phyloP scores from a whole-genome alignment of 2,888 invertebrate species.

The Eurois occulta region DNA sequence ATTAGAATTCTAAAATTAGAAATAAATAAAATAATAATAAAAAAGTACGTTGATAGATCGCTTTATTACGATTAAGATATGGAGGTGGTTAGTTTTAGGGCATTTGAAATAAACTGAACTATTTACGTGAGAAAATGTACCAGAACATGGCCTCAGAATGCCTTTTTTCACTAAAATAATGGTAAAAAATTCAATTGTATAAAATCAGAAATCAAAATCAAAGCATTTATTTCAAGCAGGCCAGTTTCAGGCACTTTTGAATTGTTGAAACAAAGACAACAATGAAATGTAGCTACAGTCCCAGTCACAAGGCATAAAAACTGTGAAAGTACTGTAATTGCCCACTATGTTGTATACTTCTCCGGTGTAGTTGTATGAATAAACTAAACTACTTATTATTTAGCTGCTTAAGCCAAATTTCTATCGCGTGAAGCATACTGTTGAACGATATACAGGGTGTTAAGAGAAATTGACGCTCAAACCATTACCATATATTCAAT shows the following conservation, averaged over 20 bases:
- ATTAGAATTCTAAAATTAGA: constrained; percentile 37
- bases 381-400: neutral
- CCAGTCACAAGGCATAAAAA: no score
- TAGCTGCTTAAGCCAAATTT: neutral
- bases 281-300: no score
- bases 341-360: no score
- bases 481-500: no score
- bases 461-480: no score
- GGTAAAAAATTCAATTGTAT: neutral
- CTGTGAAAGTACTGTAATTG: no score
- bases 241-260: no score
- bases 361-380: neutral
- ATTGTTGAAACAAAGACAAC: no score
- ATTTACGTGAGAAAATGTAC: neutral
- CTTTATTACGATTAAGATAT: constrained; percentile 5
- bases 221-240: no score
- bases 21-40: constrained; percentile 3
- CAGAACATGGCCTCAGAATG: neutral
- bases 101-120: neutral
- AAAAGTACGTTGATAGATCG: constrained; percentile 11
- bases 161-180: neutral
- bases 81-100: neutral
- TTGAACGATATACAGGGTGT: no score
- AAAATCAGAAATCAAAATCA: no score
- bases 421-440: no score